Evolutionary conservation across 2,797 vertebrate genomes (phyloP).

Genomic region (Sebastes cheni): DNA sequence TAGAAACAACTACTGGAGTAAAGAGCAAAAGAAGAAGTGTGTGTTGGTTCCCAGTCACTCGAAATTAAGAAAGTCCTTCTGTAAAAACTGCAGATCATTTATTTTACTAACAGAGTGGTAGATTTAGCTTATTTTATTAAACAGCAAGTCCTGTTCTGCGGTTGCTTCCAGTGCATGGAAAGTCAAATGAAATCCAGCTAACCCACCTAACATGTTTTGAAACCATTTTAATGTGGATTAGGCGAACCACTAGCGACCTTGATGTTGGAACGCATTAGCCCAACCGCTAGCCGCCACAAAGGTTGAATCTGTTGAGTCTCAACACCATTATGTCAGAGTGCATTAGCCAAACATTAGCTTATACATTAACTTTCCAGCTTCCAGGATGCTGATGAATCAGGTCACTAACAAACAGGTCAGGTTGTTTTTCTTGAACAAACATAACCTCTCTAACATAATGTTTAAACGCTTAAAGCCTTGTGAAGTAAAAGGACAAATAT

Average conservation of each 20-base stretch:
- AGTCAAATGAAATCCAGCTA: background rate
- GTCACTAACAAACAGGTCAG: background rate
- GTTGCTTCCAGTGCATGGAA: background rate
- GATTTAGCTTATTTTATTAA: background rate
- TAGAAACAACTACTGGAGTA: background rate
- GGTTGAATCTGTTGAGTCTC: background rate
- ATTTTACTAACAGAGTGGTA: background rate
- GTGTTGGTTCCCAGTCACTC: background rate
- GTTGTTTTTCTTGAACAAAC: background rate
- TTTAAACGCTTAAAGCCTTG: background rate
- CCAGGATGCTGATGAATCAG: background rate
- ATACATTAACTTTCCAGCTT: background rate
- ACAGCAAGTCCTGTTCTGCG: background rate
- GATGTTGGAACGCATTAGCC: conserved; percentile 1
- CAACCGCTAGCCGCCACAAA: background rate
- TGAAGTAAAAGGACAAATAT: background rate
- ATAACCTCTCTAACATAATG: no score
- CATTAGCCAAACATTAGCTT: background rate
- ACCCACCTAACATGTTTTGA: conserved; percentile 2
- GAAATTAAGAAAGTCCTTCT: background rate
- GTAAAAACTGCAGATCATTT: background rate
- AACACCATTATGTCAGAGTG: background rate
- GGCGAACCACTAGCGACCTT: background rate
- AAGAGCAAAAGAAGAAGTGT: background rate
- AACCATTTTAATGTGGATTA: background rate